Conservation (phyloP, 1,140 invertebrate genomes). For the Gryon sp. region DNA sequence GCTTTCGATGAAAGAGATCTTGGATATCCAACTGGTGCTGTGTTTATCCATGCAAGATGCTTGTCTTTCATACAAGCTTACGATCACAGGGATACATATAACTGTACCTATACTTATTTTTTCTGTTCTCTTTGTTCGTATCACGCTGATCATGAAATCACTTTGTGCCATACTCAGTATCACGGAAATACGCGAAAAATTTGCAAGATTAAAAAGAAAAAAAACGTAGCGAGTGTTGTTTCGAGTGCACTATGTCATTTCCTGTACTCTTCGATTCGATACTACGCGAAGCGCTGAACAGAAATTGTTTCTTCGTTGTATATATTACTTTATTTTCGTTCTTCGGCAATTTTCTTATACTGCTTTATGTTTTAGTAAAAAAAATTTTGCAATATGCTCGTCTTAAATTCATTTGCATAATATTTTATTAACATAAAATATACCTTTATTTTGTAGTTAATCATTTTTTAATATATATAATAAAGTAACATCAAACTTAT, state of each 20-base stretch:
- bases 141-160: slow-evolving; percentile 53
- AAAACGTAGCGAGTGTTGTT: slow-evolving; percentile 31
- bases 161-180: slow-evolving; percentile 50
- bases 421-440: too few relatives aligned
- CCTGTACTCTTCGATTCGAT: slow-evolving; percentile 28
- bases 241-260: slow-evolving; percentile 32
- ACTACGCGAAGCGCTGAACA: slow-evolving; percentile 1
- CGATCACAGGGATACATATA: slow-evolving; percentile 39
- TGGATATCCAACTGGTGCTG: slow-evolving; percentile 43
- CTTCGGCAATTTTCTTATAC: slow-evolving; percentile 10
- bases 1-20: slow-evolving; percentile 59
- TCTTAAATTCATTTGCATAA: too few relatives aligned
- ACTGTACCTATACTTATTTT: slow-evolving; percentile 5
- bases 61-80: slow-evolving; percentile 57
- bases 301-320: slow-evolving; percentile 18
- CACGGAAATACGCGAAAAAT: slow-evolving; percentile 37
- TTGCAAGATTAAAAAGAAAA: slow-evolving; percentile 52
- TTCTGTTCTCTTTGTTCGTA: slow-evolving; percentile 23
- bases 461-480: too few relatives aligned
- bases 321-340: slow-evolving; percentile 21
- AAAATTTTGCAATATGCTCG: too few relatives aligned
- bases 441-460: too few relatives aligned
- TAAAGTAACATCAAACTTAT: too few relatives aligned
- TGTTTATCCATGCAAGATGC: slow-evolving; percentile 56
- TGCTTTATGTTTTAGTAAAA: too few relatives aligned